phyloP scores from a whole-genome alignment of 30 jellyfish, hydroid and myxozoan species.

The Aurelia sp. region DNA sequence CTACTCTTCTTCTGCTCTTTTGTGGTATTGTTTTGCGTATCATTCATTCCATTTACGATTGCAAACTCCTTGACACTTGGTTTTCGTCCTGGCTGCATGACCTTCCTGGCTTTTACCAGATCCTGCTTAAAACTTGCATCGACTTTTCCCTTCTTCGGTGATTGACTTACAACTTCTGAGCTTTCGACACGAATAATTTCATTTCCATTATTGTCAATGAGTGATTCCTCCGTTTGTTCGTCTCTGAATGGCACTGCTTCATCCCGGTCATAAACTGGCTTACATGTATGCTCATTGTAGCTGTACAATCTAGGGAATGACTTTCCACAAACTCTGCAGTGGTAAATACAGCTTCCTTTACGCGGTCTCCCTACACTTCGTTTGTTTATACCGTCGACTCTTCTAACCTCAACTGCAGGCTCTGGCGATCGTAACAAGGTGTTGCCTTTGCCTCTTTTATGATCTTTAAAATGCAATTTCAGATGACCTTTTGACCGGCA shows the following conservation, averaged over 20 bases:
- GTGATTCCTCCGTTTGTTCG: background rate
- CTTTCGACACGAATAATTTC: background rate
- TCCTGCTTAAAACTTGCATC: background rate
- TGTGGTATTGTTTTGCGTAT: background rate
- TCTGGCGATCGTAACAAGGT: background rate
- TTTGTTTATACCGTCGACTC: background rate
- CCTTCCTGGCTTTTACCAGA: background rate
- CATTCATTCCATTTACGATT: too few species aligned
- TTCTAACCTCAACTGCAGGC: background rate
- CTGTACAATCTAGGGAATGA: slow-evolving; percentile 54
- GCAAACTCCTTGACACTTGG: background rate
- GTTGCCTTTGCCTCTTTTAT: background rate
- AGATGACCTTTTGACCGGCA: slow-evolving; percentile 58
- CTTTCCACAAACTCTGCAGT: slow-evolving; percentile 60
- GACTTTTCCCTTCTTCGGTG: background rate
- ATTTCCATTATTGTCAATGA: background rate
- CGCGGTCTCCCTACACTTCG: slow-evolving; percentile 8
- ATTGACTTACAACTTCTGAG: background rate
- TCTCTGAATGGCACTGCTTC: background rate
- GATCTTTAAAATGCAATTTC: slow-evolving; percentile 31
- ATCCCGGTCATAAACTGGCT: background rate
- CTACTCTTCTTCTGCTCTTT: background rate
- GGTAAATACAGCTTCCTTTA: slow-evolving; percentile 57
- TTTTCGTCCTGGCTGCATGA: background rate
- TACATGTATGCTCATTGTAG: slow-evolving; percentile 55